Base-by-base conservation (phyloP, 2,888 invertebrate genomes). In the Eupelmus urozonus region DNA sequence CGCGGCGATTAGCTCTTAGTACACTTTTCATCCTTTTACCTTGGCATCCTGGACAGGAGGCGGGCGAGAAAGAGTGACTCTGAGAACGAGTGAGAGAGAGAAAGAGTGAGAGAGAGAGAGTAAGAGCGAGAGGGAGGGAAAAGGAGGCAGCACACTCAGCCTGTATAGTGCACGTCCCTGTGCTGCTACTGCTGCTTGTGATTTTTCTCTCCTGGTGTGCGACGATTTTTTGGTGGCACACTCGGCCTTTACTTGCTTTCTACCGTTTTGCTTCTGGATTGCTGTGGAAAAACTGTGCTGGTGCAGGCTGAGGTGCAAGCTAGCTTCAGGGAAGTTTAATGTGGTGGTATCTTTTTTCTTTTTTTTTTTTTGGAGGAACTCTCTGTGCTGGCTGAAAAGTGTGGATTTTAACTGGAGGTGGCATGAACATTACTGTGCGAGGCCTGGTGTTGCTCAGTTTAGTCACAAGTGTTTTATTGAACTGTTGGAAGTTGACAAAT, bases 141-240 rank as follows among this genome's bases (percentile, higher is more conserved):
- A 29, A n/a, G n/a, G n/a, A n/a, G n/a, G n/a, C n/a, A n/a, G n/a
- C n/a, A n/a, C n/a, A n/a, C n/a, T n/a, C n/a, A n/a, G n/a, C n/a
- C n/a, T n/a, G n/a, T n/a, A n/a, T 18, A 51, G 20, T 70, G 40
- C 34, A 29, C 13, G 25, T 59, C 65, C 62, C 57, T n/a, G n/a
- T n/a, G n/a, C n/a, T n/a, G n/a, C n/a, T n/a, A n/a, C n/a, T n/a
- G n/a, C n/a, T n/a, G n/a, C n/a, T n/a, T n/a, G n/a, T n/a, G n/a
- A n/a, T n/a, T n/a, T n/a, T n/a, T n/a, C n/a, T n/a, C n/a, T n/a
- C n/a, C n/a, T n/a, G n/a, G n/a, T 49, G 49, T 74, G 74, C 69
- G 75, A 75, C 75, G 69, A 75, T 69, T 75, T 75, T 49, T 74
- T 74, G 66, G 57, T 66, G 53, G 62, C 67, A 62, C 27, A 49